Percentiles rank a stretch among this genome's conserved stretches.
Evolutionary conservation across 2,797 vertebrate species (phyloP).

Genomic region (Alcedo quadribrachys): DNA sequence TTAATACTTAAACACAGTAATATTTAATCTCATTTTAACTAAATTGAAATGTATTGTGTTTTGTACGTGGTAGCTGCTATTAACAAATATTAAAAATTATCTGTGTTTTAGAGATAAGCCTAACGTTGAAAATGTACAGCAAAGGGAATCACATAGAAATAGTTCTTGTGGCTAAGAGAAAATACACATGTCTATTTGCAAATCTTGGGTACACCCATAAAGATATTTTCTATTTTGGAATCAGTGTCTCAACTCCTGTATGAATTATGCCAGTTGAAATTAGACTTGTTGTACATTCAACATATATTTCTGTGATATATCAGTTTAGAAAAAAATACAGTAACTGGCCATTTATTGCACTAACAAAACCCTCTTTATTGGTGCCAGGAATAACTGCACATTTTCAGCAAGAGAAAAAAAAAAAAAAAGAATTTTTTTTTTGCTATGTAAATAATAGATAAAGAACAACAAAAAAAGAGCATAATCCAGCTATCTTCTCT

Average conservation of each 20-base stretch:
- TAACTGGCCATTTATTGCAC: constrained; percentile 39
- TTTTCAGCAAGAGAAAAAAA: constrained; percentile 54
- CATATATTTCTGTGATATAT: neutral
- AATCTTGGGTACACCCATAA: neutral
- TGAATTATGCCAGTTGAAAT: neutral
- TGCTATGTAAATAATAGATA: constrained; percentile 80
- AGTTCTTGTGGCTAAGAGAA: neutral
- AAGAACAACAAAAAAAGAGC: constrained; percentile 61
- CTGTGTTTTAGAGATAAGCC: neutral
- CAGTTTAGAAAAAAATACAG: constrained; percentile 18
- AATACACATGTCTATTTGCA: neutral
- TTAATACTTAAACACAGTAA: neutral
- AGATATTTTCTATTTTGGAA: neutral
- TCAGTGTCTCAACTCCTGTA: neutral
- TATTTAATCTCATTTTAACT: neutral
- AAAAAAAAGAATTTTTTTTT: constrained; percentile 37
- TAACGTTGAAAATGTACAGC: neutral
- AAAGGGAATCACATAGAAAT: neutral
- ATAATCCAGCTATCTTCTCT: constrained; percentile 62
- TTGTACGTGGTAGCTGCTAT: neutral
- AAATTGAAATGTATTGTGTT: neutral
- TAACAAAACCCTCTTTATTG: neutral
- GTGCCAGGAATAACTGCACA: constrained; percentile 73
- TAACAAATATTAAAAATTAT: neutral
- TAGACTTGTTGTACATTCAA: neutral